phyloP scores from a whole-genome alignment of 2,888 invertebrate genomes.

The Eupithecia pulchellata region DNA sequence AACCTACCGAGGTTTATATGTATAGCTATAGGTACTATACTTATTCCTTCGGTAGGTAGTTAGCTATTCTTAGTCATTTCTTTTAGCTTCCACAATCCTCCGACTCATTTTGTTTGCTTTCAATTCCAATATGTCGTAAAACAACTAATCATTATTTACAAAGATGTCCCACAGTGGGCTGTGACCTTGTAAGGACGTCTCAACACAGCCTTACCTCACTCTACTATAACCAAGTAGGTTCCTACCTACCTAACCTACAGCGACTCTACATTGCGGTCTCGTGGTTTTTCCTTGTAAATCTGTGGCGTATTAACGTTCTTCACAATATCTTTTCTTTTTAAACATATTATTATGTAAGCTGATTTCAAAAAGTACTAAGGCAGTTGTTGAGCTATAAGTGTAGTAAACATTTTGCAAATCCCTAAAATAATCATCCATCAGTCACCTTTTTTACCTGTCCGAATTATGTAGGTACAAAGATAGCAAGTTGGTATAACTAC shows the following conservation, averaged over 20 bases:
- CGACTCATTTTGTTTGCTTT: neutral
- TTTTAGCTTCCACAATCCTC: no score
- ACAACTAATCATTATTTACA: neutral
- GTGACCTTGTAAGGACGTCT: conserved; percentile 16
- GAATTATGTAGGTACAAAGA: neutral
- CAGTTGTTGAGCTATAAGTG: no score
- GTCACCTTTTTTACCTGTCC: no score
- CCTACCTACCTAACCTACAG: no score
- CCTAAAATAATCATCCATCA: no score
- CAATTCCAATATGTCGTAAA: neutral
- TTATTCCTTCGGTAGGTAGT: no score
- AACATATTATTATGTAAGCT: no score
- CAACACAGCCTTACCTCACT: neutral
- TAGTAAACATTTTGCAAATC: no score
- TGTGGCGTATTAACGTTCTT: neutral
- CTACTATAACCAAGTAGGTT: neutral
- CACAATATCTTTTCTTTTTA: neutral
- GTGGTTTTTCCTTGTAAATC: conserved; percentile 4
- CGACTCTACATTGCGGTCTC: neutral
- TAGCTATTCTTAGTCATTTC: neutral
- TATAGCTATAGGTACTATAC: no score
- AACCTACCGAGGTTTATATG: no score
- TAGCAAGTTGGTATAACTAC: neutral
- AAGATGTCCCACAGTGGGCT: neutral
- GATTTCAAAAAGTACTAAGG: no score